Evolutionary conservation across 2,888 invertebrate genomes (phyloP), one percentile per base, ranked within the genome.

Genomic region (Dusona sp.): DNA sequence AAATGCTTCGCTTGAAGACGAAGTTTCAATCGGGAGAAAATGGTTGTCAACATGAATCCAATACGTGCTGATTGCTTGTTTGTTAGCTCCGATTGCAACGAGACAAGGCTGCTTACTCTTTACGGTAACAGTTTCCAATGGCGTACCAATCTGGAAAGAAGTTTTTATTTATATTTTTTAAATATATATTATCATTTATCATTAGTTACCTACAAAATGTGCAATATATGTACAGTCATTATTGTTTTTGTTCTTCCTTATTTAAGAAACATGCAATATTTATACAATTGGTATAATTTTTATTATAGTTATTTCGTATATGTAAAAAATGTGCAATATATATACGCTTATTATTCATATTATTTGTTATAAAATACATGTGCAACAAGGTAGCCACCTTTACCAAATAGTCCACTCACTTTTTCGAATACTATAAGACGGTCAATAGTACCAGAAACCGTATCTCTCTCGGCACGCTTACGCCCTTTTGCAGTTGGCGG

Each of bases 11-110:
- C 54, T 65, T 13, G 86, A 72, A 19, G 79, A 61, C 4, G 42
- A 74, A 29, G 74, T 77, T 36, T 84, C 81, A 16, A 85, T 45
- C n/a, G 85, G 78, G 19, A 88, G 78, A 22, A 88, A 61, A 45
- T 85, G 68, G 65, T 29, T 65, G 19, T 65, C 36, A 16, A 65
- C 65, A 36, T 65, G 65, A 16, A 65, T 36, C 78, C 80, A 82
- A 74, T 87, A 86, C 29, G 29, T 72, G n/a, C 57, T 73, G 42
- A 87, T 88, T 4, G 78, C 73, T 33, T 45, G 64, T 65, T 79
- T 88, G 33, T 82, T 88, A 19, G 48, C n/a, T 4, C 88, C 87
- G 51, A 86, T 67, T 48, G 88, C 88, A 25, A 88, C 36, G 68
- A 88, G 73, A 65, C 79, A 85, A 11, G 84, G 87, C 51, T 87